A percentile compares a stretch with the other conserved stretches of the same genome.
Conservation (phyloP, 2,113 vertebrate species). For the Epinephelus cyanopodus region DNA sequence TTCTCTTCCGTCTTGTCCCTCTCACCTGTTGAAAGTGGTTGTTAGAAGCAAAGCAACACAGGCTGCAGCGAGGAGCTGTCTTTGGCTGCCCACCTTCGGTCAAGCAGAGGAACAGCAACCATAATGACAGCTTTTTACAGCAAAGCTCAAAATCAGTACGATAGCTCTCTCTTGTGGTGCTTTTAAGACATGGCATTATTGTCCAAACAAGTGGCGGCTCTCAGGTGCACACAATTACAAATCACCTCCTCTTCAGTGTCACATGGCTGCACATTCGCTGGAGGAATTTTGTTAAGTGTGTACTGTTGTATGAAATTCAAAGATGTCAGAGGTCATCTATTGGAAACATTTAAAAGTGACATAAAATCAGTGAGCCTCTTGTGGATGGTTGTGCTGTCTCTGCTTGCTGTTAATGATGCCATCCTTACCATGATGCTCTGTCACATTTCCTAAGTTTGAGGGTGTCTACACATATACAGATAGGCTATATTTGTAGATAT, state of each 20-base stretch:
- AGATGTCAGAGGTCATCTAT: not conserved
- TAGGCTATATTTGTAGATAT: too few species aligned
- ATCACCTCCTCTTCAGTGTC: not conserved
- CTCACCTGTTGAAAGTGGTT: constrained; percentile 29
- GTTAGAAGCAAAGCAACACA: not conserved
- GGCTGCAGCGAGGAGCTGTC: not conserved
- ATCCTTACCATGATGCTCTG: too few species aligned
- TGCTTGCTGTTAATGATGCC: too few species aligned
- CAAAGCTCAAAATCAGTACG: not conserved
- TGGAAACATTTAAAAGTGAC: not conserved
- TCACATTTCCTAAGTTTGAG: too few species aligned
- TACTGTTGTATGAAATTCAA: not conserved
- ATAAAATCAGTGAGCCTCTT: not conserved
- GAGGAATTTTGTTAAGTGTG: not conserved
- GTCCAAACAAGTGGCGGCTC: not conserved
- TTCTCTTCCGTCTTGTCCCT: not conserved
- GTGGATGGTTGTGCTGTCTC: not conserved
- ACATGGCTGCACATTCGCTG: not conserved
- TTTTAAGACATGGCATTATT: not conserved
- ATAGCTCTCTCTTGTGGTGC: constrained; percentile 42
- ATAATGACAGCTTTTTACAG: not conserved
- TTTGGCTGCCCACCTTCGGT: constrained; percentile 57
- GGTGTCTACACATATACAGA: too few species aligned
- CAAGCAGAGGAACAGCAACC: constrained; percentile 18
- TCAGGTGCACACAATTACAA: not conserved